These are phyloP conservation scores for Melanargia galathea DNA, from an alignment of 2,888 invertebrate species.

Conservation along the genomic window DNA sequence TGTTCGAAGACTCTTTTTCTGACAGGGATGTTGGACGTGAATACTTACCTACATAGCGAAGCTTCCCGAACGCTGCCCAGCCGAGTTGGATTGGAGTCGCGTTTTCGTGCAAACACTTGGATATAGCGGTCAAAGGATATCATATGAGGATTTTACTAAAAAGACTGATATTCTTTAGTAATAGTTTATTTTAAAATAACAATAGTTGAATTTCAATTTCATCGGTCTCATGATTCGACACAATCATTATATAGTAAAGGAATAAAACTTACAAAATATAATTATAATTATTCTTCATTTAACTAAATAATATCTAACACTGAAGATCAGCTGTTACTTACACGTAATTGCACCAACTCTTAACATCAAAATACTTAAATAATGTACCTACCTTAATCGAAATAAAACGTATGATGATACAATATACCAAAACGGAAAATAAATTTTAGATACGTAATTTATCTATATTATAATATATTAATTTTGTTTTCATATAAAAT, in stretches of 20 bases:
- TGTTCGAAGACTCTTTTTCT: no score
- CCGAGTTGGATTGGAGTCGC: no score
- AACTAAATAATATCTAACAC: constrained; percentile 45
- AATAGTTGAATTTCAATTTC: constrained; percentile 59
- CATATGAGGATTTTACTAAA: constrained; percentile 41
- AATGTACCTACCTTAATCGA: constrained; percentile 6
- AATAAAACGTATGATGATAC: background rate
- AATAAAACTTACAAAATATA: constrained; percentile 49
- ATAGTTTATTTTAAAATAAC: constrained; percentile 66
- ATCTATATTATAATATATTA: constrained; percentile 48
- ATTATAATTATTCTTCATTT: constrained; percentile 37
- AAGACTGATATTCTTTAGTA: constrained; percentile 53
- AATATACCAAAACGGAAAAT: constrained; percentile 54
- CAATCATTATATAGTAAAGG: constrained; percentile 51
- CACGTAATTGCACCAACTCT: constrained; percentile 72
- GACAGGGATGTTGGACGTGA: no score
- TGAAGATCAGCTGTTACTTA: constrained; percentile 59
- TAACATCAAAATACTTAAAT: constrained; percentile 66
- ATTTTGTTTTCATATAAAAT: constrained; percentile 36
- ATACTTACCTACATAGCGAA: no score
- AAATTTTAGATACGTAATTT: constrained; percentile 44
- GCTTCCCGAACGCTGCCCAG: no score
- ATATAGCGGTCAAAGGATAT: no score
- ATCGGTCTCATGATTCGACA: constrained; percentile 50
- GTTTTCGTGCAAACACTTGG: no score